Evolutionary conservation across 1,140 invertebrate genomes (phyloP).

Genomic region (Rhopalosiphum maidis): DNA sequence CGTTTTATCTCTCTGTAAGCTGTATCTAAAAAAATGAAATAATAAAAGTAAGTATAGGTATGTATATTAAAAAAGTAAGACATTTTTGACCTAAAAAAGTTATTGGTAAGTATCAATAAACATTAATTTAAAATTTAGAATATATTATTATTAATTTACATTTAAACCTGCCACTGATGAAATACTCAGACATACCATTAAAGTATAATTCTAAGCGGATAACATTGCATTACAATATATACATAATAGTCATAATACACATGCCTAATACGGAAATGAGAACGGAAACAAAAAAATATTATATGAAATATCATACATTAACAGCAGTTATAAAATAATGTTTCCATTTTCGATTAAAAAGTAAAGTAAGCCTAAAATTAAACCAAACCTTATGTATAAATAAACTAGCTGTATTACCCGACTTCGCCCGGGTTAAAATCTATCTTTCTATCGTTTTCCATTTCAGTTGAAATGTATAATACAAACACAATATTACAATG

Average conservation of each 20-base stretch:
- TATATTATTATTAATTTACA: background rate
- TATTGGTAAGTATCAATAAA: background rate
- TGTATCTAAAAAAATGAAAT: conserved; percentile 36
- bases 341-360: too few relatives aligned
- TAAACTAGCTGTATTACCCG: background rate
- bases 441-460: background rate
- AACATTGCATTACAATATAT: background rate
- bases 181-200: background rate
- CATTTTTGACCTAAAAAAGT: background rate
- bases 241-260: too few relatives aligned
- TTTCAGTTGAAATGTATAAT: background rate
- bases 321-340: too few relatives aligned
- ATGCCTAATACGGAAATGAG: background rate
- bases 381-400: too few relatives aligned
- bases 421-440: background rate
- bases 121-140: background rate
- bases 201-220: background rate
- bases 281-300: conserved; percentile 14
- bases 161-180: background rate
- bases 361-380: too few relatives aligned
- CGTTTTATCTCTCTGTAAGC: conserved; percentile 49
- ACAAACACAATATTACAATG: background rate
- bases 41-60: background rate
- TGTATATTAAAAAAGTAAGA: background rate
- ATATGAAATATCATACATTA: background rate